A percentile compares a stretch with the other conserved stretches of the same genome.
Evolutionary conservation across 2,113 vertebrate genomes (phyloP).

Genomic region (Leptobrachium ailaonicum): DNA sequence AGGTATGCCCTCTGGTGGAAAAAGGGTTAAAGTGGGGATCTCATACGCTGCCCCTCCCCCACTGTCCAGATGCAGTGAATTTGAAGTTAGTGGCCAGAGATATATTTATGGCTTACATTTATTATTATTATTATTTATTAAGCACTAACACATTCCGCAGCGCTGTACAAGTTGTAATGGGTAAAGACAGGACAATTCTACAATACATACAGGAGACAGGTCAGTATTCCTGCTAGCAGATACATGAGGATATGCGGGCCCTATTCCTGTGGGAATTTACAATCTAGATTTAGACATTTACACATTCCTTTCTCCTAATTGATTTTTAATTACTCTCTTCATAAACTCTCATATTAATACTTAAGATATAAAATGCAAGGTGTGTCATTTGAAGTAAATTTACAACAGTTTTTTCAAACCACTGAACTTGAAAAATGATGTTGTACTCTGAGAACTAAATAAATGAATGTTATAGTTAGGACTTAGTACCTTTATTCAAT

Average conservation of each 20-base stretch:
- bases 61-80: too few relatives aligned
- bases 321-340: slow-evolving; percentile 39
- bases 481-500: slow-evolving; percentile 31
- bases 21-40: too few relatives aligned
- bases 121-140: not conserved
- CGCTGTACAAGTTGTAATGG: too few relatives aligned
- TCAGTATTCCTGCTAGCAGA: too few relatives aligned
- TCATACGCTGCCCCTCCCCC: too few relatives aligned
- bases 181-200: too few relatives aligned
- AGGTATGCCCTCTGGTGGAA: too few relatives aligned
- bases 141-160: too few relatives aligned
- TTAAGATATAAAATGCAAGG: slow-evolving; percentile 39
- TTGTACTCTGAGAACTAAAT: slow-evolving; percentile 42
- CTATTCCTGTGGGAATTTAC: too few relatives aligned
- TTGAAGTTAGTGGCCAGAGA: not conserved
- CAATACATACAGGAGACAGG: too few relatives aligned
- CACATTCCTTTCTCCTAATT: slow-evolving; percentile 24
- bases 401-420: slow-evolving; percentile 37
- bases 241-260: too few relatives aligned
- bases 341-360: slow-evolving; percentile 14
- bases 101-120: not conserved
- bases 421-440: slow-evolving; percentile 50
- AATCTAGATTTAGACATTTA: too few relatives aligned
- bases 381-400: slow-evolving; percentile 34
- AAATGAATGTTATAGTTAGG: slow-evolving; percentile 48